phyloP scores from a whole-genome alignment of 1,140 invertebrate genomes.

The Tetramorium simillimum region DNA sequence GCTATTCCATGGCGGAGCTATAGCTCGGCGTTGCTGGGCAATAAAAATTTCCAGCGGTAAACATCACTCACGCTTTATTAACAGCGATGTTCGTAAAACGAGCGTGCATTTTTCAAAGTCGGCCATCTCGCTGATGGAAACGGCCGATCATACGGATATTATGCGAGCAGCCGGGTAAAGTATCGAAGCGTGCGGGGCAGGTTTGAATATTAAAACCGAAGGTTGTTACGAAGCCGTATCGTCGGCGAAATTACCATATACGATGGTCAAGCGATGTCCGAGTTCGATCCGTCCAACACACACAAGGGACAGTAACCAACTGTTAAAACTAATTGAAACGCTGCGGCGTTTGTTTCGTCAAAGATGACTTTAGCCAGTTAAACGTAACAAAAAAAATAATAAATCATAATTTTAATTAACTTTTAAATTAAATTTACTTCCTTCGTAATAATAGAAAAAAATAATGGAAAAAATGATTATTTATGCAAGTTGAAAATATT shows the following conservation, averaged over 20 bases:
- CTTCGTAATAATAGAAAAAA: background rate
- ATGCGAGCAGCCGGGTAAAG: background rate
- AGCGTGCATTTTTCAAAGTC: constrained; percentile 50
- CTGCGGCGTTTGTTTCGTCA: background rate
- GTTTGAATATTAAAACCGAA: constrained; percentile 51
- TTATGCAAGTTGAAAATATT: background rate
- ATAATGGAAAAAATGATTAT: background rate
- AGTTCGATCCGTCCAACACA: background rate
- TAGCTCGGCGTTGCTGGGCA: background rate
- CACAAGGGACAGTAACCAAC: background rate
- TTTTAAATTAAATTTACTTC: background rate
- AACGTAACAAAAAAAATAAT: background rate
- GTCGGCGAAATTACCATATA: constrained; percentile 42
- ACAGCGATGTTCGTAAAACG: constrained; percentile 37
- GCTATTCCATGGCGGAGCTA: background rate
- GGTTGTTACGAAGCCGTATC: constrained; percentile 23
- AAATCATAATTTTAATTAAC: background rate
- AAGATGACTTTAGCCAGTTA: background rate
- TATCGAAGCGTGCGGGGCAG: background rate
- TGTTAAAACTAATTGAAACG: constrained; percentile 35
- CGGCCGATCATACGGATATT: constrained; percentile 35
- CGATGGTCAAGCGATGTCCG: constrained; percentile 32
- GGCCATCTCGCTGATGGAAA: constrained; percentile 30
- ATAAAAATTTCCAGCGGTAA: constrained; percentile 46
- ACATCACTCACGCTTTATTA: constrained; percentile 59